Conservation (phyloP, 2,888 invertebrate species). For the Parnassius glacialis region DNA sequence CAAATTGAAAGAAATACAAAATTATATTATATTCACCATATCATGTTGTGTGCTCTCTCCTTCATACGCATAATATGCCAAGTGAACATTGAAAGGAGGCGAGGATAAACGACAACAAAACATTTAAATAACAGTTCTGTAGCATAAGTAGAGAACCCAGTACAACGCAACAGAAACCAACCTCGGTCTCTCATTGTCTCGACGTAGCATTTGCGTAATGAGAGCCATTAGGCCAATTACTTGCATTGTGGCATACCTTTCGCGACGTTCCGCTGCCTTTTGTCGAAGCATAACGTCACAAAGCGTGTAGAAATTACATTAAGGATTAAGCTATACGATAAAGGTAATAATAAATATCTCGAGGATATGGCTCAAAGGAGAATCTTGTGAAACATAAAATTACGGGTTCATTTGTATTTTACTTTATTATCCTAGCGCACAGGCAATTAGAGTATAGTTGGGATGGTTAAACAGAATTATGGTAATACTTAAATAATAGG, state of each 20-base stretch:
- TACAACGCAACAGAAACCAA: conserved; percentile 11
- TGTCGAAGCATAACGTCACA: conserved; percentile 11
- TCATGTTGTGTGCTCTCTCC: too few species aligned
- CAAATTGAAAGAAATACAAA: too few species aligned
- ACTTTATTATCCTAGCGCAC: not conserved
- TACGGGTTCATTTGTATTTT: too few species aligned
- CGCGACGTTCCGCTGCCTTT: conserved; percentile 6
- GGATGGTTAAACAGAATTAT: too few species aligned
- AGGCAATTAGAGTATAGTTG: too few species aligned
- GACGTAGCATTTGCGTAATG: conserved; percentile 39
- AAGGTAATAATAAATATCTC: too few species aligned
- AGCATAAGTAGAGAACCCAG: not conserved
- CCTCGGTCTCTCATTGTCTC: conserved; percentile 33
- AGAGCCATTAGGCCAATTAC: conserved; percentile 35
- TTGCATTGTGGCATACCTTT: conserved; percentile 2
- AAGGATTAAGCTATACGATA: not conserved
- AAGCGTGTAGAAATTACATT: conserved; percentile 10
- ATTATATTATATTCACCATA: too few species aligned
- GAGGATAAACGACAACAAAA: not conserved
- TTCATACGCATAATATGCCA: not conserved
- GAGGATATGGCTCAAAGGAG: too few species aligned
- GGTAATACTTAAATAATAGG: too few species aligned
- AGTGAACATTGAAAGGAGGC: not conserved
- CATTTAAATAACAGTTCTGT: conserved; percentile 15
- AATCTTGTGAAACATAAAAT: too few species aligned